Evolutionary conservation across 2,797 vertebrate species (phyloP).

Genomic region (Odontamblyopus rebecca): DNA sequence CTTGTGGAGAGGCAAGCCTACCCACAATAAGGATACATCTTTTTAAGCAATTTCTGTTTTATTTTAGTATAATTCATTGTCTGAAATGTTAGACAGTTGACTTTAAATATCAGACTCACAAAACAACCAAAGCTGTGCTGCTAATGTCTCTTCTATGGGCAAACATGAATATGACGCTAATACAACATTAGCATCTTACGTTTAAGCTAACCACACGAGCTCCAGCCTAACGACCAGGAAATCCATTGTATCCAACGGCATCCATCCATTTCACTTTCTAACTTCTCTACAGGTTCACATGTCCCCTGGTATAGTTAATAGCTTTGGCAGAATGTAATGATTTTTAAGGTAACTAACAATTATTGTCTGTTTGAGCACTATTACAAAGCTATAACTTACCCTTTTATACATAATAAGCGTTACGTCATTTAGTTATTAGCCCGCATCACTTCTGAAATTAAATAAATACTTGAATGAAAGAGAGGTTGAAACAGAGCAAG

Average conservation of each 20-base stretch:
- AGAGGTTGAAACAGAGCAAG: slow-evolving; percentile 40
- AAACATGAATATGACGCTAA: neutral
- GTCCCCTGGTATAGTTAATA: neutral
- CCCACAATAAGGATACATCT: no score
- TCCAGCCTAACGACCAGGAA: neutral
- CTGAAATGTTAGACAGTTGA: neutral
- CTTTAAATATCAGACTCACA: no score
- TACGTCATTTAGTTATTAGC: neutral
- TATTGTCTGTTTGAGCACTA: neutral
- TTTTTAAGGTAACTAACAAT: neutral
- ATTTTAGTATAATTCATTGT: neutral
- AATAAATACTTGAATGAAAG: neutral
- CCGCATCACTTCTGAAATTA: neutral
- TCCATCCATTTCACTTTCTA: neutral
- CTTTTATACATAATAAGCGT: neutral
- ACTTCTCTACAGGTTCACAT: neutral
- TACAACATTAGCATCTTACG: neutral
- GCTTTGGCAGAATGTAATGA: neutral
- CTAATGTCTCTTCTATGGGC: neutral
- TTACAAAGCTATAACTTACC: neutral
- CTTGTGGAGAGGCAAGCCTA: neutral
- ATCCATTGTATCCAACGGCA: neutral
- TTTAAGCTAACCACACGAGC: neutral
- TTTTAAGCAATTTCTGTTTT: no score
- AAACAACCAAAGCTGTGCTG: neutral